Evolutionary conservation across 2,797 vertebrate species (phyloP).

Genomic region (Anguilla anguilla): DNA sequence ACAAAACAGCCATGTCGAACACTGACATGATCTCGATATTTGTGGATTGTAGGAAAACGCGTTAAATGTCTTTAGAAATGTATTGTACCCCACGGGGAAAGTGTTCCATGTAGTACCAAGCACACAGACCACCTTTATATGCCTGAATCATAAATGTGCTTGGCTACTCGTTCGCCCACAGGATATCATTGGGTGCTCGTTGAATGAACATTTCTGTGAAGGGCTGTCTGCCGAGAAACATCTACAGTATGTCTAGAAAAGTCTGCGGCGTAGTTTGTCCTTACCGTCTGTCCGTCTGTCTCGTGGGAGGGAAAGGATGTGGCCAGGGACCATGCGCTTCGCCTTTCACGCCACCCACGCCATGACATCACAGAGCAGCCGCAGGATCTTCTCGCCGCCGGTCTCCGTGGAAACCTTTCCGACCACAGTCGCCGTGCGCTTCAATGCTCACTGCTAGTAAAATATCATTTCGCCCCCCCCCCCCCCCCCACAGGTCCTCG

Average conservation of each 20-base stretch:
- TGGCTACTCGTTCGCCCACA: background rate
- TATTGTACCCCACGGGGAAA: background rate
- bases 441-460: constrained; percentile 27
- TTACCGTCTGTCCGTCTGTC: background rate
- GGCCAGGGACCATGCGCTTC: background rate
- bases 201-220: background rate
- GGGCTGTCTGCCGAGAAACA: background rate
- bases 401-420: constrained; percentile 54
- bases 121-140: background rate
- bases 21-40: background rate
- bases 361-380: constrained; percentile 54
- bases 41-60: background rate
- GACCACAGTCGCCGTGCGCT: constrained; percentile 53
- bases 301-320: background rate
- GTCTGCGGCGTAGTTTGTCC: background rate
- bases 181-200: background rate
- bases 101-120: background rate
- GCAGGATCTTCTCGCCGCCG: constrained; percentile 54
- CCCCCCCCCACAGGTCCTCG: background rate
- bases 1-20: background rate
- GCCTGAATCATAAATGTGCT: background rate
- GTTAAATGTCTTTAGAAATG: background rate
- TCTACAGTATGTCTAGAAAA: background rate
- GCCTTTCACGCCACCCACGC: background rate
- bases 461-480: constrained; percentile 23